Evolutionary conservation across 2,113 vertebrate genomes (phyloP), one percentile per base, ranked within the genome.

Genomic region (Dromiciops gliroides): DNA sequence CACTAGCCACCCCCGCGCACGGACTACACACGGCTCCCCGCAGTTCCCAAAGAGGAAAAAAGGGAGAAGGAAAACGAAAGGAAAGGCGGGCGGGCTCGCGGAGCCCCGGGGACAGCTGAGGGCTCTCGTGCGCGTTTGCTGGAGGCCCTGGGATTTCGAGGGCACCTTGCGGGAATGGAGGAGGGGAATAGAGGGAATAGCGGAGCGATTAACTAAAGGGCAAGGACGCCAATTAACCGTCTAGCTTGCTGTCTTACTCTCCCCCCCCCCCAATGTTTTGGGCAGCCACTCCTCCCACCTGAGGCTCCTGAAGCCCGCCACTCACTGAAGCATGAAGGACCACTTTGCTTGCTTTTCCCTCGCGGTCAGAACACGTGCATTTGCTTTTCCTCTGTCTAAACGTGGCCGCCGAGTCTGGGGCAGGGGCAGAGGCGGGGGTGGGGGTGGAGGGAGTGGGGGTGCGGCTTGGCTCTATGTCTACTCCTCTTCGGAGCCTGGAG

Each of bases 1-100:
- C 37, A 37, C 89, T 6, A 37, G 47, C 90, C 22, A 26, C 47
- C 50, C 22, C 50, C 22, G 52, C 52, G 44, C 56, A 75, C 14
- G 89, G 93, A 53, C 93, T 75, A 49, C 22, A 93, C 9, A 9
- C 94, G 96, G 94, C 94, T 96, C 95, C 89, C 89, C 48, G 0
- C 52, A 8, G 28, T 52, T 6, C 50, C 51, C 50, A 6, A 16
- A 53, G 67, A 23, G 60, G 89, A 3, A 50, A 31, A 22, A 10
- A 50, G 89, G 44, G 89, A 26, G 12, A 48, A 51, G 2, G 60
- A 89, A 50, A 23, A 26, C 12, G 67, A 75, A 75, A 44, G n/a
- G 67, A 44, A 19, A 51, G 92, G 90, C 48, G 22, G 31, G 2
- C 48, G 1, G 0, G 44, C 44, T 31, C 9, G 90, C 6, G 56